Percentiles rank a stretch among this genome's conserved stretches.
Evolutionary conservation across 2,113 vertebrate species (phyloP).

Genomic region (Bungarus multicinctus): DNA sequence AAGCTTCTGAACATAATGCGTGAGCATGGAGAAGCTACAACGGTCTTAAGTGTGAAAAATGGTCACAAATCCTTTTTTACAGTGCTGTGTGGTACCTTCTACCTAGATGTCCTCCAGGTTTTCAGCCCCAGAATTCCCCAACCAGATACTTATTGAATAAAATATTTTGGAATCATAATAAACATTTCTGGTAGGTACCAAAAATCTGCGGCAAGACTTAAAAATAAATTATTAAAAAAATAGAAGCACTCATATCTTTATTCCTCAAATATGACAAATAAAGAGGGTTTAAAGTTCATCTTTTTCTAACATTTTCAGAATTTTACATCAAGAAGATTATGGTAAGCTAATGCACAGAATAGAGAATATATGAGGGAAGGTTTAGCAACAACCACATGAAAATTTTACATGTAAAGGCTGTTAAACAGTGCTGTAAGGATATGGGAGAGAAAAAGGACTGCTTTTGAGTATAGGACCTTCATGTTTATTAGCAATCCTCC

Average conservation of each 20-base stretch:
- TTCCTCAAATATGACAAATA: not conserved
- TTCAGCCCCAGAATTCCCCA: not conserved
- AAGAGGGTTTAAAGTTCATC: not conserved
- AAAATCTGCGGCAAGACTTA: not conserved
- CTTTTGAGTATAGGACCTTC: not conserved
- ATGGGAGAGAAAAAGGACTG: not conserved
- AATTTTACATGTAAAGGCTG: not conserved
- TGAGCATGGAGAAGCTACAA: no score
- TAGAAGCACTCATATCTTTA: not conserved
- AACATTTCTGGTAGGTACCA: not conserved
- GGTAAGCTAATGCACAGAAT: not conserved
- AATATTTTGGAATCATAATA: not conserved
- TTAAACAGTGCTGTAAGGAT: not conserved
- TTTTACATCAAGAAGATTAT: not conserved
- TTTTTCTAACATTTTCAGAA: not conserved
- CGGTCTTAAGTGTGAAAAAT: no score
- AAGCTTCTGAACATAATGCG: no score
- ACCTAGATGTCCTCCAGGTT: not conserved
- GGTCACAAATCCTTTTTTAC: no score
- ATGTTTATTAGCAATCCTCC: not conserved
- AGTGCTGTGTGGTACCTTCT: not conserved
- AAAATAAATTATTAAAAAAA: not conserved
- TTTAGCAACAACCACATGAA: not conserved
- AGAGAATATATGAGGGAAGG: not conserved
- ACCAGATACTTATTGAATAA: not conserved